Evolutionary conservation across 1,140 invertebrate genomes (phyloP), one percentile per base, ranked within the genome.

Genomic region (Argopecten irradians): DNA sequence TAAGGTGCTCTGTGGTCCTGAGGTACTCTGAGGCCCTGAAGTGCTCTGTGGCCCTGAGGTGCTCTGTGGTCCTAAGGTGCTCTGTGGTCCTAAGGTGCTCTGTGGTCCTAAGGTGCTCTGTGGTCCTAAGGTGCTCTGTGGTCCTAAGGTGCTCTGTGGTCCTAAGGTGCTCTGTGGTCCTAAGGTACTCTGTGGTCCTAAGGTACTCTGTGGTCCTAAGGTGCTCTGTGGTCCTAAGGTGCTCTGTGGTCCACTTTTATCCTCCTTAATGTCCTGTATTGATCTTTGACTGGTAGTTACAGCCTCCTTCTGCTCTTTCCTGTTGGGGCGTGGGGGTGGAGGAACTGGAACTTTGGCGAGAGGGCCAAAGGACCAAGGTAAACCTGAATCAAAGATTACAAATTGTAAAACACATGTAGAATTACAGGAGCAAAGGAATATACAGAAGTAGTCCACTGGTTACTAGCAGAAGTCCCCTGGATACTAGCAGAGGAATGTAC

Each of bases 311-410:
- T 46, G 71, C 11, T 85, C 83, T 88, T 88, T 88, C n/a, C 55
- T 71, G 22, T 71, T n/a, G 1, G 55, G 55, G 2, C 55, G 55
- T 28, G 55, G 55, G 8, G 55, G 55, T 1, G 13, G 84, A 34
- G 35, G 83, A 35, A 35, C 85, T 84, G 9, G 87, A 34, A 39
- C 84, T 39, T 89, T 89, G n/a, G 82, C 91, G 28, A 92, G 87
- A 85, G 91, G 91, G 82, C 90, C 91, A 82, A 91, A 90, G 33
- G 90, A 89, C 92, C 92, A 92, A 34, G 86, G 89, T 36, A 92
- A 28, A 88, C 89, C 91, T 92, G 43, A 16, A 91, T 33, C 28
- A 71, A 1, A 71, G 8, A 71, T 16, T 28, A 71, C n/a, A 28
- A 5, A 8, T 71, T 46, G n/a, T 5, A 8, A 19, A 55, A 55